Evolutionary conservation across 2,113 vertebrate genomes (phyloP).

Genomic region (Ploceus nigricollis): DNA sequence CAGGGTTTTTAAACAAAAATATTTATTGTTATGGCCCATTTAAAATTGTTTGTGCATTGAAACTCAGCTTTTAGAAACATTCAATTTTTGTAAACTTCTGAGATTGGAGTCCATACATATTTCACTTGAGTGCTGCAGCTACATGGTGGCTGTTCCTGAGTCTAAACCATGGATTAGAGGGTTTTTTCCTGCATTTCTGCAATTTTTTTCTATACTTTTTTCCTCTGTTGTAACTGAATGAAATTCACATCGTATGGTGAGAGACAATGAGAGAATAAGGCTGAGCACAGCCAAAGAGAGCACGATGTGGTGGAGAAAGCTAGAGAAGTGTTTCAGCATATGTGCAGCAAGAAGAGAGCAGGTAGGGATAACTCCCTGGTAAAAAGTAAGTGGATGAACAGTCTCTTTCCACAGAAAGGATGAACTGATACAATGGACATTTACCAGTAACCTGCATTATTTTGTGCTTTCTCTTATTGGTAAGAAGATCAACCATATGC

Average conservation of each 20-base stretch:
- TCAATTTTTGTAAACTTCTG: neutral
- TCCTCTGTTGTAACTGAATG: neutral
- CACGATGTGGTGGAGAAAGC: fast-evolving
- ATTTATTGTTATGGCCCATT: neutral
- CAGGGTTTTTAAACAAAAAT: neutral
- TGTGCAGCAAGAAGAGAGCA: neutral
- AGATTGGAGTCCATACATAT: neutral
- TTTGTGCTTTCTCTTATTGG: neutral
- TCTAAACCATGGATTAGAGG: neutral
- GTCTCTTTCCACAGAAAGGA: neutral
- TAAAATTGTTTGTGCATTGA: neutral
- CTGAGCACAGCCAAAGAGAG: neutral
- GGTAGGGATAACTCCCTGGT: neutral
- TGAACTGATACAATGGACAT: neutral
- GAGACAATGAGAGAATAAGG: neutral
- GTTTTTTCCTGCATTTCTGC: fast-evolving
- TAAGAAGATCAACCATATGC: neutral
- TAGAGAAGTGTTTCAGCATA: neutral
- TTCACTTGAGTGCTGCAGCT: neutral
- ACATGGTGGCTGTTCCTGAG: neutral
- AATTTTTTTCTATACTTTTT: neutral
- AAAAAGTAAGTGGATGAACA: neutral
- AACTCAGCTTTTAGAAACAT: neutral
- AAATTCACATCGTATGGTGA: neutral
- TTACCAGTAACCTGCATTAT: neutral